Conservation (phyloP, 1,140 invertebrate species). For the Micrasema minimum region DNA sequence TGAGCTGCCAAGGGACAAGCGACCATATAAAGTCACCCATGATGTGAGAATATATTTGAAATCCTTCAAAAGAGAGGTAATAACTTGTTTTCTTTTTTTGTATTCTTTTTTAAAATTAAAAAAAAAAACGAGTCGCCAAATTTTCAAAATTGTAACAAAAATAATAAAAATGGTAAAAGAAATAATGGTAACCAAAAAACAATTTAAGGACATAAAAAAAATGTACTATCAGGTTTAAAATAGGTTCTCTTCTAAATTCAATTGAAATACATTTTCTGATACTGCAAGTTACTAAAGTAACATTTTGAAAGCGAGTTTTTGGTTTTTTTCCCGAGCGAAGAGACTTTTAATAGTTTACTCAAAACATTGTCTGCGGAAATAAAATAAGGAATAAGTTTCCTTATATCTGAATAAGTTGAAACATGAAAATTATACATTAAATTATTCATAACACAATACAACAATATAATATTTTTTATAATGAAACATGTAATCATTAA, state of each 20-base stretch:
- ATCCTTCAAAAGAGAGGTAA: constrained; percentile 40
- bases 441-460: not conserved
- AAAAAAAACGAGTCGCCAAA: not conserved
- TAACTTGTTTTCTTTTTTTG: not conserved
- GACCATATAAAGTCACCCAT: constrained; percentile 16
- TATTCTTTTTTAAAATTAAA: not conserved
- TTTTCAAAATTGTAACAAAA: not conserved
- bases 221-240: not conserved
- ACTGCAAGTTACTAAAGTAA: too few species aligned
- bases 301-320: too few species aligned
- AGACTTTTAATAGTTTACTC: too few species aligned
- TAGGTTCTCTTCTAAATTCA: not conserved
- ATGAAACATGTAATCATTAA: too few species aligned
- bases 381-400: too few species aligned
- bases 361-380: too few species aligned
- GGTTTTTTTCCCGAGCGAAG: too few species aligned
- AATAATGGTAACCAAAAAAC: not conserved
- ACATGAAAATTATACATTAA: too few species aligned
- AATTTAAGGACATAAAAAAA: not conserved
- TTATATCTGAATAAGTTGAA: too few species aligned
- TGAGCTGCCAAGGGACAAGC: constrained; percentile 34
- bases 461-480: too few species aligned
- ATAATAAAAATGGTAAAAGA: not conserved
- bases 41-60: constrained; percentile 37
- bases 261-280: not conserved